A percentile compares a stretch with the other conserved stretches of the same genome.
Evolutionary conservation across 2,113 vertebrate genomes (phyloP).

Genomic region (Procavia capensis): DNA sequence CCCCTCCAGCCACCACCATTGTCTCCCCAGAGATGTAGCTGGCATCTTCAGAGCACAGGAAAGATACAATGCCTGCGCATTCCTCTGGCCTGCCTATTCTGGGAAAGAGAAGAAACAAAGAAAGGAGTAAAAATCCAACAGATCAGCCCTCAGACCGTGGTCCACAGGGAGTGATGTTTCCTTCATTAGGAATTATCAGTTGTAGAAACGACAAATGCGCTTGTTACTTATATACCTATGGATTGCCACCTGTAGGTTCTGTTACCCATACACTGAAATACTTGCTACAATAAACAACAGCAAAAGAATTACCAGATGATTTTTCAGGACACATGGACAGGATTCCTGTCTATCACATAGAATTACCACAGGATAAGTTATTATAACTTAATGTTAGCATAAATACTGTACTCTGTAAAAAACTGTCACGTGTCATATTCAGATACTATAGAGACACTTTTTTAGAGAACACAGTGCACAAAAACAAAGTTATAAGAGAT

Average conservation of each 20-base stretch:
- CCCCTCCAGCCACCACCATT: constrained; percentile 89
- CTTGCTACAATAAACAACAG: not conserved
- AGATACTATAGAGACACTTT: constrained; percentile 37
- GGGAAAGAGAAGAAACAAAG: not conserved
- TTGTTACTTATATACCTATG: not conserved
- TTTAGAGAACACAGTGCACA: constrained; percentile 27
- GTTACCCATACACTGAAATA: not conserved
- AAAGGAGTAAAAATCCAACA: constrained; percentile 20
- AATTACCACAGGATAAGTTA: not conserved
- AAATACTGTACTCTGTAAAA: constrained; percentile 32
- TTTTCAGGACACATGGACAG: constrained; percentile 18
- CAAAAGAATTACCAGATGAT: not conserved
- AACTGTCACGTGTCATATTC: not conserved
- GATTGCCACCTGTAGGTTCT: not conserved
- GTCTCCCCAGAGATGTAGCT: constrained; percentile 94
- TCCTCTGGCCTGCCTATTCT: constrained; percentile 92
- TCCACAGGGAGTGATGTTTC: not conserved
- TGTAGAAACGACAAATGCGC: not conserved
- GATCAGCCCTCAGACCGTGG: not conserved
- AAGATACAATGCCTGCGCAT: constrained; percentile 90
- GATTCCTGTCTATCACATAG: not conserved
- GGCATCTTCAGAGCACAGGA: constrained; percentile 92
- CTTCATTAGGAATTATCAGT: constrained; percentile 38
- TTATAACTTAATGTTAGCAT: constrained; percentile 37
- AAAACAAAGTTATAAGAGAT: constrained; percentile 15